Conservation (phyloP, 2,888 invertebrate species). For the Hydropsyche betteni region DNA sequence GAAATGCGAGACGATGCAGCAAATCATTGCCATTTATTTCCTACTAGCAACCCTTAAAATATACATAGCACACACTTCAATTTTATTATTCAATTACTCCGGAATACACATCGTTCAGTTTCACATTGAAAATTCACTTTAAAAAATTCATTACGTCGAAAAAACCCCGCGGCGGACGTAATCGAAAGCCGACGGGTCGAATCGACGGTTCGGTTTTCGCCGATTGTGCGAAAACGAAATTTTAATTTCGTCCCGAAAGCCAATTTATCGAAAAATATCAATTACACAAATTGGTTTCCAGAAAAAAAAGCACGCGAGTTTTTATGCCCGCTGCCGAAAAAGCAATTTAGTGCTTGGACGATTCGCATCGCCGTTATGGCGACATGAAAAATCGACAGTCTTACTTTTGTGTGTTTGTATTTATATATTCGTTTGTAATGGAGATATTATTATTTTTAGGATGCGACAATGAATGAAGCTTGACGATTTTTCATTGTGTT, state of each 20-base stretch:
- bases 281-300: conserved; percentile 14
- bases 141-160: conserved; percentile 1
- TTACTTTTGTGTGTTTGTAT: too few relatives aligned
- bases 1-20: too few relatives aligned
- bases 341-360: conserved; percentile 19
- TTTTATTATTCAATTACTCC: too few relatives aligned
- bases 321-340: background rate
- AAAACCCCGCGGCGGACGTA: background rate
- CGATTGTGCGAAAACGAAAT: conserved; percentile 4
- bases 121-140: background rate
- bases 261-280: conserved; percentile 30
- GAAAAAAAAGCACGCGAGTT: background rate
- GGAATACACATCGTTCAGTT: too few relatives aligned
- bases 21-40: too few relatives aligned
- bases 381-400: background rate
- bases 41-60: too few relatives aligned
- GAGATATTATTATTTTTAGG: too few relatives aligned
- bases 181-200: conserved; percentile 11
- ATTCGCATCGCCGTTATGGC: background rate
- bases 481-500: too few relatives aligned
- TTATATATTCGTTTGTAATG: too few relatives aligned
- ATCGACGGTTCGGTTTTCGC: conserved; percentile 13
- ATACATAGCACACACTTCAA: too few relatives aligned
- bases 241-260: conserved; percentile 8
- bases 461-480: too few relatives aligned